A percentile compares a stretch with the other conserved stretches of the same genome.
Evolutionary conservation across 1,140 invertebrate genomes (phyloP).

Genomic region (Linepithema humile): DNA sequence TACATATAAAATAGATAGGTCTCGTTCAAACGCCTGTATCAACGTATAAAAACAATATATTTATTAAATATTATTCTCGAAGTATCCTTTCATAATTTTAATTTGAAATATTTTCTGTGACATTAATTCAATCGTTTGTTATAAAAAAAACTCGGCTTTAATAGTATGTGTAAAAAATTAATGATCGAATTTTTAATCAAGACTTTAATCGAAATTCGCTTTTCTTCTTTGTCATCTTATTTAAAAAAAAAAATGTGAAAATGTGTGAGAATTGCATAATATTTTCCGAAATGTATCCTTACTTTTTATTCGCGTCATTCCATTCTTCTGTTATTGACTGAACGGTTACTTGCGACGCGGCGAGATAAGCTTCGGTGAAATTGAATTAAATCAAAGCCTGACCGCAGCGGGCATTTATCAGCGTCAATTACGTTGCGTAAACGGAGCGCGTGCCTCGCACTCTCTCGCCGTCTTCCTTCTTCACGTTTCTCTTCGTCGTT

Average conservation of each 20-base stretch:
- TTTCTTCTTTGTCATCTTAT: not conserved
- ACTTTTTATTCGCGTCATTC: not conserved
- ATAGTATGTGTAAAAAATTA: not conserved
- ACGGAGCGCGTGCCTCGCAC: constrained; percentile 37
- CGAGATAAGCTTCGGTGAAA: constrained; percentile 45
- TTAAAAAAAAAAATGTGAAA: not conserved
- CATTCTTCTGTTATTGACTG: not conserved
- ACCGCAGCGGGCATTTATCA: constrained; percentile 46
- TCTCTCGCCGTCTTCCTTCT: not conserved
- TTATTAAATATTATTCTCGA: not conserved
- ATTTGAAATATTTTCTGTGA: not conserved
- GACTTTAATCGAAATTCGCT: not conserved
- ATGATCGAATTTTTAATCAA: constrained; percentile 21
- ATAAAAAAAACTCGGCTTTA: not conserved
- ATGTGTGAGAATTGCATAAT: not conserved
- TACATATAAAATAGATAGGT: not conserved
- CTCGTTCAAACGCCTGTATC: not conserved
- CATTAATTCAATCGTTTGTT: not conserved
- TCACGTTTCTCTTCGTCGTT: not conserved
- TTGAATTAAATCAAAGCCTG: constrained; percentile 56
- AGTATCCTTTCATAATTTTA: not conserved
- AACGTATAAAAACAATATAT: not conserved
- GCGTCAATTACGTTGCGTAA: constrained; percentile 55
- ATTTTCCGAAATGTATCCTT: not conserved
- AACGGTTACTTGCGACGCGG: not conserved